phyloP scores from a whole-genome alignment of 2,888 invertebrate genomes.

The Gymnocheta viridis region DNA sequence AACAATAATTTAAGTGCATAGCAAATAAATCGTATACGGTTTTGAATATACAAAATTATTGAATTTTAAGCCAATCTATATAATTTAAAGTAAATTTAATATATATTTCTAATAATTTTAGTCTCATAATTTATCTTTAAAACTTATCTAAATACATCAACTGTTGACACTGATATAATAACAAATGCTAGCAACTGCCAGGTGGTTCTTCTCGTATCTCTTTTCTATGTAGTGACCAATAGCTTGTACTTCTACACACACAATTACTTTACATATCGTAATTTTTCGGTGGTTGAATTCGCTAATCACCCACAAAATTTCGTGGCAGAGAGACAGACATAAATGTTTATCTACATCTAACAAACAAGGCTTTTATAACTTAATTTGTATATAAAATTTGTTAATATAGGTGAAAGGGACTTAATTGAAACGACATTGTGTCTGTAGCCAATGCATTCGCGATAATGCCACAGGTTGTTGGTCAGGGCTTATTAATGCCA shows the following conservation, averaged over 20 bases:
- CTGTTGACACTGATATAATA: constrained; percentile 51
- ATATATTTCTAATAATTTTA: too few relatives aligned
- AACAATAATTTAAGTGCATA: too few relatives aligned
- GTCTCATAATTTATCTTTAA: neutral
- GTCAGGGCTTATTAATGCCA: constrained; percentile 54
- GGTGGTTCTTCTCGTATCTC: constrained; percentile 33
- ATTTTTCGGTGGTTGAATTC: constrained; percentile 37
- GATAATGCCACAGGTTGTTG: constrained; percentile 67
- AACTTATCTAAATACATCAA: neutral
- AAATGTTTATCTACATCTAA: constrained; percentile 1
- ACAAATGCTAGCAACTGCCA: constrained; percentile 54
- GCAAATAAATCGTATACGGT: too few relatives aligned
- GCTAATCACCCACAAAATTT: neutral
- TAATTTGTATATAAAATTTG: constrained; percentile 59
- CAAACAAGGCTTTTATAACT: constrained; percentile 59
- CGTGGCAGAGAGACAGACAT: neutral
- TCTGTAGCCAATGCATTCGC: neutral
- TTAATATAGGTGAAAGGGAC: constrained; percentile 26
- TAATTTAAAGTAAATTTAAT: too few relatives aligned
- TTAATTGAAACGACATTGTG: neutral
- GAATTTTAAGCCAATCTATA: too few relatives aligned
- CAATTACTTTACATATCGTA: constrained; percentile 29
- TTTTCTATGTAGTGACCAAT: constrained; percentile 2
- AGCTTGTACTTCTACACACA: neutral
- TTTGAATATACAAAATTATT: too few relatives aligned